phyloP scores from a whole-genome alignment of 2,888 invertebrate species.

The Patella caerulea region DNA sequence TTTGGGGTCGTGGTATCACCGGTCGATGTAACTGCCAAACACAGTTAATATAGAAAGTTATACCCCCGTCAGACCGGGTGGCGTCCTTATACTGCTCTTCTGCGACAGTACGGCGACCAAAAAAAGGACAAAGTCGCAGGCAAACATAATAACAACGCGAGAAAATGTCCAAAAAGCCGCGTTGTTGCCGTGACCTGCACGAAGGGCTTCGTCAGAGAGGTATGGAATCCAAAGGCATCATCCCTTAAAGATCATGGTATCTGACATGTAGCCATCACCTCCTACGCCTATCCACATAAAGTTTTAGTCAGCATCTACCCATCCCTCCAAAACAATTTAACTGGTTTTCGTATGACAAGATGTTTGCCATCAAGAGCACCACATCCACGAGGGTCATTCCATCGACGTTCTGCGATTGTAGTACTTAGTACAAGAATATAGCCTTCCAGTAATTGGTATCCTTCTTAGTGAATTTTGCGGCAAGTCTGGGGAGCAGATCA shows the following conservation, averaged over 20 bases:
- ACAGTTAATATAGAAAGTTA: too few species aligned
- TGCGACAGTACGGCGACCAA: too few species aligned
- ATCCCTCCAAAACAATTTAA: slow-evolving; percentile 38
- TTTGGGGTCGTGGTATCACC: too few species aligned
- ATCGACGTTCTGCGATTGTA: slow-evolving; percentile 35
- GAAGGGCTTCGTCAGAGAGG: slow-evolving; percentile 45
- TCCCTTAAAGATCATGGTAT: slow-evolving; percentile 35
- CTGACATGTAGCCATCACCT: slow-evolving; percentile 31
- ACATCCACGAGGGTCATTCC: slow-evolving; percentile 45
- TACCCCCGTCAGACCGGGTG: too few species aligned
- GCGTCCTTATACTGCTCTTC: too few species aligned
- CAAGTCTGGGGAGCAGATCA: not conserved
- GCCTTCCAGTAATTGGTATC: slow-evolving; percentile 25
- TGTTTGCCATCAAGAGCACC: slow-evolving; percentile 53
- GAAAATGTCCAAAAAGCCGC: too few species aligned
- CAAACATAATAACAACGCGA: too few species aligned
- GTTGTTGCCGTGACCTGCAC: not conserved
- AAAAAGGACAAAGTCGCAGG: too few species aligned
- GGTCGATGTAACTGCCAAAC: too few species aligned
- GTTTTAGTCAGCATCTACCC: slow-evolving; percentile 47
- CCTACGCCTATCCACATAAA: slow-evolving; percentile 40
- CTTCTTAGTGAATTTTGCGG: slow-evolving; percentile 12
- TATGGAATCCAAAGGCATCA: slow-evolving; percentile 45
- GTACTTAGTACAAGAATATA: slow-evolving; percentile 36
- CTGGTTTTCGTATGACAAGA: slow-evolving; percentile 37